A percentile compares a stretch with the other conserved stretches of the same genome.
Conservation (phyloP, 1,140 invertebrate species). For the Drosophila orosa region DNA sequence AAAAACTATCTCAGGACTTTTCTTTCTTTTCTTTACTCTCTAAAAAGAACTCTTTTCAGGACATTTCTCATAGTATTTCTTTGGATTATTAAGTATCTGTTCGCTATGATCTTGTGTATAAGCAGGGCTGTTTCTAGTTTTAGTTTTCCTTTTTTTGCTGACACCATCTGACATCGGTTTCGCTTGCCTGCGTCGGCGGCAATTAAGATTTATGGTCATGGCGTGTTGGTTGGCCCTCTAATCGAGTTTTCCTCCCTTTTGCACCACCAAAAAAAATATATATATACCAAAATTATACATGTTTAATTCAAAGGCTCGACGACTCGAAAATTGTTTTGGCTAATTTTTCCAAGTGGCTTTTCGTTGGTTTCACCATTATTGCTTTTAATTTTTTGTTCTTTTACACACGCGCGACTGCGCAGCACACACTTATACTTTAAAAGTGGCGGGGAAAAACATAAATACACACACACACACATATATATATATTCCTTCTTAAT, state of each 20-base stretch:
- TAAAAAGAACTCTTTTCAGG: not conserved
- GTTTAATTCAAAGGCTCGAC: conserved; percentile 23
- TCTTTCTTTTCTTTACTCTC: too few species aligned
- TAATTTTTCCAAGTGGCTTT: conserved; percentile 64
- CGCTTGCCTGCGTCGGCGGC: conserved; percentile 73
- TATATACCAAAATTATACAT: conserved; percentile 11
- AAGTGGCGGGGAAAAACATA: conserved; percentile 1
- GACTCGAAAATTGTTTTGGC: conserved; percentile 53
- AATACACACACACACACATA: conserved; percentile 13
- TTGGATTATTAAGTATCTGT: not conserved
- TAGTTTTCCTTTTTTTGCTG: conserved; percentile 4
- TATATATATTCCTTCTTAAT: not conserved
- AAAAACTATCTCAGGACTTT: too few species aligned
- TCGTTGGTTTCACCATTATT: conserved; percentile 21
- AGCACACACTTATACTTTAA: conserved; percentile 5
- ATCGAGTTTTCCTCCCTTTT: conserved; percentile 20
- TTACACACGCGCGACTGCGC: conserved; percentile 72
- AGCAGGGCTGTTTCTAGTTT: conserved; percentile 18
- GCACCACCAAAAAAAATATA: conserved; percentile 17
- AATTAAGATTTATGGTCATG: conserved; percentile 82
- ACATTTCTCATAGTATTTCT: not conserved
- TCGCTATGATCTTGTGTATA: conserved; percentile 9
- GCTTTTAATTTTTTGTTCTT: conserved; percentile 20
- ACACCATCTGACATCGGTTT: conserved; percentile 52
- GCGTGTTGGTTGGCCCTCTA: conserved; percentile 63